Base-by-base conservation (phyloP, 35 echinoderm and acorn worm species). In the Apostichopus parvimensis region DNA sequence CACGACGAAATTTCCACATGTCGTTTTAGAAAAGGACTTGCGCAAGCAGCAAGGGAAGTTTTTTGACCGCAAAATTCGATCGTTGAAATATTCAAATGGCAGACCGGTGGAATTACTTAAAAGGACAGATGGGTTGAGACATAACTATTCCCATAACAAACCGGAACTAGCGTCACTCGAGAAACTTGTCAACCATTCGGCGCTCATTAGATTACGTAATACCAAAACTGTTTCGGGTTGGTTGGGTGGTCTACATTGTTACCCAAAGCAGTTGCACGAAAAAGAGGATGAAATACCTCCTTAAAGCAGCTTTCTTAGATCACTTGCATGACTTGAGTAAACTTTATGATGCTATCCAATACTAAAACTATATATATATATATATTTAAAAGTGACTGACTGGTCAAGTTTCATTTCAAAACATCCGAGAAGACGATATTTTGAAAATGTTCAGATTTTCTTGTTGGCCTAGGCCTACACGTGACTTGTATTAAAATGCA, bases 31-130 rank as follows among this genome's bases (percentile, higher is more conserved):
- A 8, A 22, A 71, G 25, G 20, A 64, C 22, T 57, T 87, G 15
- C 85, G 85, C 85, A 87, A 22, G 23, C 85, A 87, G 64, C 85
- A 87, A 57, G 85, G 85, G 4, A 87, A 28, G 18, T 65, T 87
- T 52, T 5, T 87, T 13, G 57, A 87, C n/a, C 56, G 62, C 17
- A 87, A 87, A 68, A 87, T 87, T 55, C 54, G 59, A 56, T 59
- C 54, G n/a, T 18, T 87, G 4, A 62, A 87, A 87, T 87, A 14
- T 87, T 62, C 85, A 23, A 64, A 87, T 59, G 56, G 85, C 12
- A 64, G 8, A 25, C 85, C 85, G 4, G 11, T 87, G 9, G 64
- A 87, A 71, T 25, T 25, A 25, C 64, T 87, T 0, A 20, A 87
- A 9, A 62, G 20, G 17, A 4, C 54, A 7, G 17, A 87, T 25